A percentile compares a stretch with the other conserved stretches of the same genome.
Evolutionary conservation across 1,140 invertebrate species (phyloP).

Genomic region (Condylostylus longicornis): DNA sequence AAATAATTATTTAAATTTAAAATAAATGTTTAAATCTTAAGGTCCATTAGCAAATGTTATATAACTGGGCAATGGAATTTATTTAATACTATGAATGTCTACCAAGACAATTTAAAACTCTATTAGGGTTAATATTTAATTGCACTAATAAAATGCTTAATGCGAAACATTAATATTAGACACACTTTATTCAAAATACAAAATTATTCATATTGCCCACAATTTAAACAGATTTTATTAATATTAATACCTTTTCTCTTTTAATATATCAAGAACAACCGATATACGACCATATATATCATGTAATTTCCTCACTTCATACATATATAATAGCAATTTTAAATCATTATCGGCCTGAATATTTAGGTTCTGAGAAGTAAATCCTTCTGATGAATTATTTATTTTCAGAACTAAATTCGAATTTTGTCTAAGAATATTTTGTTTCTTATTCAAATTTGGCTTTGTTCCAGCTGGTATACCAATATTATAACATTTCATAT

Average conservation of each 20-base stretch:
- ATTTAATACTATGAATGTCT: no score
- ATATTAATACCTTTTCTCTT: constrained; percentile 21
- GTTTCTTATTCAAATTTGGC: no score
- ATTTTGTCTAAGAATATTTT: no score
- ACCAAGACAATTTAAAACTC: no score
- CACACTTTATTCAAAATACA: no score
- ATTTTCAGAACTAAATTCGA: no score
- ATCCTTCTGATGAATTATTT: no score
- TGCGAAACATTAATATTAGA: constrained; percentile 2
- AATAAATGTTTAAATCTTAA: background rate
- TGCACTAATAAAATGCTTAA: constrained; percentile 1
- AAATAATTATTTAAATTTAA: no score
- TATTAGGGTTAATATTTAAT: no score
- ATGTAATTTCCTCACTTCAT: constrained; percentile 25
- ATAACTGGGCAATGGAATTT: no score
- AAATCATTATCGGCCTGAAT: constrained; percentile 22
- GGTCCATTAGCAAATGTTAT: background rate
- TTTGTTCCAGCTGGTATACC: background rate
- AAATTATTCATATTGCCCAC: background rate
- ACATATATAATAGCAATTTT: constrained; percentile 28
- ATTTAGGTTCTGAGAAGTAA: background rate
- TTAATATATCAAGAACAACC: constrained; percentile 23
- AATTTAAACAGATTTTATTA: no score
- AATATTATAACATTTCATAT: constrained; percentile 15
- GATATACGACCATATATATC: constrained; percentile 26